Evolutionary conservation across 2,888 invertebrate species (phyloP), one percentile per base, ranked within the genome.

Genomic region (Catocala sponsa): DNA sequence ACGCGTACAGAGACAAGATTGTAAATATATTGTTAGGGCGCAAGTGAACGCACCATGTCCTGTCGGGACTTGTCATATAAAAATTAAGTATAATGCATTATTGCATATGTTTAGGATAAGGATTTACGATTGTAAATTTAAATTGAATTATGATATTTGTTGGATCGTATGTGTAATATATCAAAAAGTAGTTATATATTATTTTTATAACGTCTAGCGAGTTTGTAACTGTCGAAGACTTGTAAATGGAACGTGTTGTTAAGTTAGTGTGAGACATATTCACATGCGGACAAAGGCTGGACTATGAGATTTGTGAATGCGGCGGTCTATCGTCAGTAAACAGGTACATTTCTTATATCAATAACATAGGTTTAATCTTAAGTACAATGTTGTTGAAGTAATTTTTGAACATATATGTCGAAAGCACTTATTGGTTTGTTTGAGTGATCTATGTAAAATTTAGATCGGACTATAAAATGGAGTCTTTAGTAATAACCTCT

Each of bases 361-460:
- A 77, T 89, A 86, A 80, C 80, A 84, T 88, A 91, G 89, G 78
- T 72, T 85, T 91, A 92, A 86, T 87, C 78, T 90, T 93, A 94
- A 94, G 94, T 92, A 94, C 94, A 94, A 94, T 92, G 89, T 90
- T 91, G 91, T 92, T 91, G 84, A 88, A 86, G 75, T 88, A 89
- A 87, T 84, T 86, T 87, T 85, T 84, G 83, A 87, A 86, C 73
- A 77, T 70, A 79, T 84, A 85, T 84, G 87, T 86, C 86, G 84
- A 84, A 87, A 84, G 88, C 91, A 91, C 90, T 89, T 87, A 84
- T 87, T 87, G 83, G 80, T 89, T 92, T 87, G 83, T 88, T 90
- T 87, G 86, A 87, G 81, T 89, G 91, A 88, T 87, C 88, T 90
- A 90, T 83, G 87, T 86, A 86, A 85, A 86, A 87, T 85, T 80